These are phyloP conservation scores for Zaprionus bogoriensis DNA, from an alignment of 2,888 invertebrate species.

Conservation along the genomic window DNA sequence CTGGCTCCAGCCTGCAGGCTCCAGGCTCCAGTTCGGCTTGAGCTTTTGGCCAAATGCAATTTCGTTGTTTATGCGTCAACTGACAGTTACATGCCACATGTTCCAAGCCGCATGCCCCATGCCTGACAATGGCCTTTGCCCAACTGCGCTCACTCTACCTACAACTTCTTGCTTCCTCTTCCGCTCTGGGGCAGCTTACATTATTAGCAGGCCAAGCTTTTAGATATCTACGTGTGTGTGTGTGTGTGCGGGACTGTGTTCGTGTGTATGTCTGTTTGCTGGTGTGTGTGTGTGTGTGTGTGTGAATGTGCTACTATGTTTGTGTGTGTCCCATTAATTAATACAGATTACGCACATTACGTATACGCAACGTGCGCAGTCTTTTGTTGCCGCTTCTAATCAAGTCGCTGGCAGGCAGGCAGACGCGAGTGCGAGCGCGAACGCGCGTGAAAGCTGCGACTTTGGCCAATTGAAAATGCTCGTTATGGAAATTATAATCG, in stretches of 20 bases:
- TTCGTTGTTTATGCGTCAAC: constrained; percentile 41
- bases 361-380: constrained; percentile 32
- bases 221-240: constrained; percentile 14
- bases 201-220: constrained; percentile 20
- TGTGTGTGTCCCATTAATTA: constrained; percentile 22
- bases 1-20: neutral
- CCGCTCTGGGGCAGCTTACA: constrained; percentile 2
- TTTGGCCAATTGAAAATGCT: constrained; percentile 36
- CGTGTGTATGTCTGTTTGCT: too few species aligned
- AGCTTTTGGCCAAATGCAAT: constrained; percentile 42
- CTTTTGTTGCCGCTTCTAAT: constrained; percentile 28
- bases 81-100: constrained; percentile 31
- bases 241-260: too few species aligned
- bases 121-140: neutral
- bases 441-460: neutral
- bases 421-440: too few species aligned
- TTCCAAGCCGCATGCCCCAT: constrained; percentile 5
- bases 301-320: neutral
- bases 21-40: neutral
- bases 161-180: neutral
- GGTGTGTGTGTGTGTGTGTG: constrained; percentile 5
- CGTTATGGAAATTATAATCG: constrained; percentile 29
- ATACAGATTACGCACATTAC: constrained; percentile 27
- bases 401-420: constrained; percentile 4
- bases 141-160: neutral